phyloP scores from a whole-genome alignment of 2,888 invertebrate genomes.

The Molanna angustata region DNA sequence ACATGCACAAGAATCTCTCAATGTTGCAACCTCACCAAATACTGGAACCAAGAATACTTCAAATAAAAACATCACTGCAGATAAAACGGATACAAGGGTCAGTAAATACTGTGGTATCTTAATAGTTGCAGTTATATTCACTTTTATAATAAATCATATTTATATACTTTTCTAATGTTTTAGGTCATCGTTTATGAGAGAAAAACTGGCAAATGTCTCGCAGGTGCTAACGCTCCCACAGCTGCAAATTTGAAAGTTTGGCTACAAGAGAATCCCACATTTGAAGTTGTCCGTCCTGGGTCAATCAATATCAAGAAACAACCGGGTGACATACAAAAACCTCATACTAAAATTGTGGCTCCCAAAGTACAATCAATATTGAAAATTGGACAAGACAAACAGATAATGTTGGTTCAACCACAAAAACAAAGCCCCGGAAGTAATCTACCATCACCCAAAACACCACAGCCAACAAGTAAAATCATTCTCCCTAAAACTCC shows the following conservation, averaged over 20 bases:
- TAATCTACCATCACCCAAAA: conserved; percentile 27
- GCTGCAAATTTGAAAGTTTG: conserved; percentile 76
- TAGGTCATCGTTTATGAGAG: conserved; percentile 81
- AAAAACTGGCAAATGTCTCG: conserved; percentile 68
- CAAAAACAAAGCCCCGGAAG: conserved; percentile 38
- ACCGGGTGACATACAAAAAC: conserved; percentile 42
- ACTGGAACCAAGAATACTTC: not conserved
- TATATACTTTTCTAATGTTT: conserved; percentile 28
- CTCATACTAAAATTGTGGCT: conserved; percentile 31
- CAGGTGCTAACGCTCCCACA: conserved; percentile 81
- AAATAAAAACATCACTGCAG: too few relatives aligned
- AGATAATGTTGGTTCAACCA: conserved; percentile 33
- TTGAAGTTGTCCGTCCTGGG: conserved; percentile 76
- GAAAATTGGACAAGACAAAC: conserved; percentile 32
- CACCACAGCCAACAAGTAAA: conserved; percentile 35
- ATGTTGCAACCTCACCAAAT: conserved; percentile 15
- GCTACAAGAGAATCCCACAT: conserved; percentile 84
- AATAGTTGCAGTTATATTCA: not conserved
- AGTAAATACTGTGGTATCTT: too few relatives aligned
- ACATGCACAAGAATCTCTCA: conserved; percentile 72
- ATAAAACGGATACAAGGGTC: too few relatives aligned
- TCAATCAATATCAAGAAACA: conserved; percentile 44
- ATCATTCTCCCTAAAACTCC: conserved; percentile 29
- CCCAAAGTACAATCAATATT: conserved; percentile 32
- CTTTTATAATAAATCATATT: not conserved